These are phyloP conservation scores for Atherinosoma microstoma DNA, from an alignment of 2,797 vertebrate genomes.

Conservation along the genomic window DNA sequence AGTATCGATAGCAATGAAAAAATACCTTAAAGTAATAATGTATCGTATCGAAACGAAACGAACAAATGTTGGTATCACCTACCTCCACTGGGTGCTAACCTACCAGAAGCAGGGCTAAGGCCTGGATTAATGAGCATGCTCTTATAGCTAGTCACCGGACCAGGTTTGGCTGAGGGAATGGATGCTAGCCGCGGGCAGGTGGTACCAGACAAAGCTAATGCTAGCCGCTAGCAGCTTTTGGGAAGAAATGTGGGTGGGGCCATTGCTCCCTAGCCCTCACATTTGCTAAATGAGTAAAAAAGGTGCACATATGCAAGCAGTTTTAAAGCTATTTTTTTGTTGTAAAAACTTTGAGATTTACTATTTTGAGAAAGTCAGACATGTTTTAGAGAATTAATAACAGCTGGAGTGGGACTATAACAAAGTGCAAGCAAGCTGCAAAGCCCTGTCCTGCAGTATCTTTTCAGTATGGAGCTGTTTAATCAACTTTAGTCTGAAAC, in stretches of 20 bases:
- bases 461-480: constrained; percentile 19
- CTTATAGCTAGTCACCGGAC: background rate
- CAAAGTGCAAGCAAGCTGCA: constrained; percentile 1
- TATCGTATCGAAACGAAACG: too few species aligned
- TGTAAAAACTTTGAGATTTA: background rate
- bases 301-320: background rate
- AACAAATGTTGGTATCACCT: background rate
- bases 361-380: background rate
- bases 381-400: background rate
- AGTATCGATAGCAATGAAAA: background rate
- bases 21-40: too few species aligned
- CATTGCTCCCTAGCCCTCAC: background rate
- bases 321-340: background rate
- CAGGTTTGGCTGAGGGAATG: background rate
- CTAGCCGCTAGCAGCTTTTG: background rate
- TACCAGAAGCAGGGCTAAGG: background rate
- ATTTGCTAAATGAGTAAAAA: background rate
- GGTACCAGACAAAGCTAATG: background rate
- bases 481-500: constrained; percentile 54
- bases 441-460: background rate
- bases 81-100: background rate
- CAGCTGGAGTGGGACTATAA: background rate
- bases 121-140: background rate
- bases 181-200: background rate
- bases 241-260: background rate